phyloP scores from a whole-genome alignment of 1,140 invertebrate genomes.

The Drosophila equinoxialis region DNA sequence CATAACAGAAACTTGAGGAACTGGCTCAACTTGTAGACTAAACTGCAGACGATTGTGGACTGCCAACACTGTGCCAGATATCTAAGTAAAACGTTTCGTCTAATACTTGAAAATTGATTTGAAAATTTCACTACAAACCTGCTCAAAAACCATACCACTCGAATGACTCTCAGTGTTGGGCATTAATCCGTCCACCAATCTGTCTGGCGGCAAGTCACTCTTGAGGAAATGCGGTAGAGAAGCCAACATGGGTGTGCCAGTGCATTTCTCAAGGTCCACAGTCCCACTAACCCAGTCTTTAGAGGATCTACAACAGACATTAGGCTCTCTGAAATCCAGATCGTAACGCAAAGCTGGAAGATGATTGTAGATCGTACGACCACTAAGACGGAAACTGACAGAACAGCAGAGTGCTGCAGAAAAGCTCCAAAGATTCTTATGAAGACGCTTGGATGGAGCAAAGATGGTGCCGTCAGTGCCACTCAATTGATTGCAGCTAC shows the following conservation, averaged over 20 bases:
- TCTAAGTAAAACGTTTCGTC: conserved; percentile 71
- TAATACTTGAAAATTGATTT: not conserved
- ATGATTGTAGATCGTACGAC: conserved; percentile 85
- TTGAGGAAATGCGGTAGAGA: conserved; percentile 91
- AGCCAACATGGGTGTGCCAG: conserved; percentile 83
- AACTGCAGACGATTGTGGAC: conserved; percentile 89
- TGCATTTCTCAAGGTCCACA: conserved; percentile 85
- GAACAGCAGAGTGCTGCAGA: conserved; percentile 87
- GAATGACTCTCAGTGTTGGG: conserved; percentile 88
- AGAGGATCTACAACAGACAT: conserved; percentile 89
- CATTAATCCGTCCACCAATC: conserved; percentile 87
- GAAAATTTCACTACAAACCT: conserved; percentile 83
- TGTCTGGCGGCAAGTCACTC: conserved; percentile 86
- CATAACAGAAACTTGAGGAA: conserved; percentile 87
- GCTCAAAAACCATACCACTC: conserved; percentile 89
- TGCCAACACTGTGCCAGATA: conserved; percentile 86
- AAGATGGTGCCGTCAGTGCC: conserved; percentile 91
- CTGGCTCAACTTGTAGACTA: conserved; percentile 86
- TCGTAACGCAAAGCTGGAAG: conserved; percentile 88
- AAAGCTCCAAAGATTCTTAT: conserved; percentile 85
- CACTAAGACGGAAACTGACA: conserved; percentile 85
- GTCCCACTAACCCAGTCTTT: conserved; percentile 84
- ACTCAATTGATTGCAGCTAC: conserved; percentile 87
- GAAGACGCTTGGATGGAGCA: conserved; percentile 85
- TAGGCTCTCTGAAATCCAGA: conserved; percentile 87